A percentile compares a stretch with the other conserved stretches of the same genome.
These are phyloP conservation scores for Tetragnatha versicolor DNA, from an alignment of 1,140 invertebrate genomes.

Conservation along the genomic window DNA sequence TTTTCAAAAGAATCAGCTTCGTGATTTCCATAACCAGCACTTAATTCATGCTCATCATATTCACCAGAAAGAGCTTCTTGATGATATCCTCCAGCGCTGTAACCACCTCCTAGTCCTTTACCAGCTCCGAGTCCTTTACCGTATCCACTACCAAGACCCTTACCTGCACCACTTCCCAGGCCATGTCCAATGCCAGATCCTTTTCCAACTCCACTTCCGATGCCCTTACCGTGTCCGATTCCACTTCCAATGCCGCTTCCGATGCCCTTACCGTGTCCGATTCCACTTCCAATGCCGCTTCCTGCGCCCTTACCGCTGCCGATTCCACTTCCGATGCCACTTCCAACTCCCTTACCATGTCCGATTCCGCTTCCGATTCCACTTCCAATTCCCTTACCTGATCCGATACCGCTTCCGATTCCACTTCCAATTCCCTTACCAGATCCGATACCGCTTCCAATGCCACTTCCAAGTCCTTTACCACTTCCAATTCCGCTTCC, in stretches of 20 bases:
- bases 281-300: constrained; percentile 5
- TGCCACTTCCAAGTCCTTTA: background rate
- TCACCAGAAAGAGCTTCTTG: too few species aligned
- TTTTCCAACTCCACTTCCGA: constrained; percentile 2
- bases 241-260: constrained; percentile 4
- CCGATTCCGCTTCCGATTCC: constrained; percentile 1
- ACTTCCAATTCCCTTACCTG: background rate
- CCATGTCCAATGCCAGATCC: constrained; percentile 5
- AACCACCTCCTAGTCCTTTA: constrained; percentile 12
- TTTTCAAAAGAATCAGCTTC: constrained; percentile 27
- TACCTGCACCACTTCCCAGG: background rate
- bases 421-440: background rate
- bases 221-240: background rate
- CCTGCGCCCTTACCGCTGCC: constrained; percentile 5
- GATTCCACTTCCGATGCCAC: background rate
- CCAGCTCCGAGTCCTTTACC: background rate
- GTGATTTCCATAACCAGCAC: background rate
- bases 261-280: background rate
- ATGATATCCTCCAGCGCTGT: constrained; percentile 1
- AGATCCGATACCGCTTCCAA: constrained; percentile 17
- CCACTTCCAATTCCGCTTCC: constrained; percentile 1
- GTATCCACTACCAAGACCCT: background rate
- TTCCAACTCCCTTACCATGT: constrained; percentile 1
- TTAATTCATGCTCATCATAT: too few species aligned
- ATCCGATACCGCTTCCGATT: constrained; percentile 1